Evolutionary conservation across 1,140 invertebrate genomes (phyloP).

Genomic region (Camponotus pennsylvanicus): DNA sequence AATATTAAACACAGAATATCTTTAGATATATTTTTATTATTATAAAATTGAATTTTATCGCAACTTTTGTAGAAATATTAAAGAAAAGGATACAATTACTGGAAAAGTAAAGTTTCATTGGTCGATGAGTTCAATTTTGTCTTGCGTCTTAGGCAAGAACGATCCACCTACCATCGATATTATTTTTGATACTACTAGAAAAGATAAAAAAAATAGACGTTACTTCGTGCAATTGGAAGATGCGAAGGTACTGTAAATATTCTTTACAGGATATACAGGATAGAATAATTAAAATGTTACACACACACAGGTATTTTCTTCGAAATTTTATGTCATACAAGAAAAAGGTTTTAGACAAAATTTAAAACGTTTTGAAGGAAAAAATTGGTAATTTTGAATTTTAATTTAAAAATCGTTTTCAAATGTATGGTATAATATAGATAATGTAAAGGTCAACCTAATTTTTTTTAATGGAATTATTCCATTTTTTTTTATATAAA

Average conservation of each 20-base stretch:
- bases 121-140: conserved; percentile 87
- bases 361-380: too few species aligned
- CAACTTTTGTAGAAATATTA: conserved; percentile 79
- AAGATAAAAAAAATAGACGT: conserved; percentile 86
- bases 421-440: too few species aligned
- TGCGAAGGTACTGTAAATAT: conserved; percentile 84
- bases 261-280: background rate
- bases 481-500: too few species aligned
- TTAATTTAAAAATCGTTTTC: too few species aligned
- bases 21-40: background rate
- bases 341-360: too few species aligned
- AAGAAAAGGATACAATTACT: conserved; percentile 85
- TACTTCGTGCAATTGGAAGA: conserved; percentile 87
- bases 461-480: too few species aligned
- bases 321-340: too few species aligned
- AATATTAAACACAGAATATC: too few species aligned
- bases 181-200: conserved; percentile 88
- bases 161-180: conserved; percentile 87
- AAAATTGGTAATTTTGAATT: too few species aligned
- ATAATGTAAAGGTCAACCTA: background rate
- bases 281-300: too few species aligned
- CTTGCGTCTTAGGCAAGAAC: conserved; percentile 85
- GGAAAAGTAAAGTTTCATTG: conserved; percentile 87
- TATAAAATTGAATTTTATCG: background rate
- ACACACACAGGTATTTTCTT: too few species aligned